These are phyloP conservation scores for Chymomyza costata DNA, from an alignment of 1,140 invertebrate species.

Conservation along the genomic window DNA sequence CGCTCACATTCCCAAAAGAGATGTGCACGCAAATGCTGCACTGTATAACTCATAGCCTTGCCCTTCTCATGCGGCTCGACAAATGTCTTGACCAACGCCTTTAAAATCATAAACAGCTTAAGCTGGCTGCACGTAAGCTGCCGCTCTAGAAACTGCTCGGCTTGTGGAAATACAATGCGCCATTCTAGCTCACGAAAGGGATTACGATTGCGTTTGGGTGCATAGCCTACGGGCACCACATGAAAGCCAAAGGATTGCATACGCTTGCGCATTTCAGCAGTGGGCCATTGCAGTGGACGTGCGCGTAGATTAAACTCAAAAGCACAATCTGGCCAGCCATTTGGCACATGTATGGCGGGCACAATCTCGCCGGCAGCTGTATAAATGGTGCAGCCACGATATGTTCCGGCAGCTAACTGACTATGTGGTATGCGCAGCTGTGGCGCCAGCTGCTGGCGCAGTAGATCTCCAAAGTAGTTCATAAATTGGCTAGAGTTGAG, in stretches of 20 bases:
- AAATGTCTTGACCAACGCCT: conserved; percentile 82
- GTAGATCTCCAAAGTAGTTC: conserved; percentile 79
- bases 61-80: conserved; percentile 76
- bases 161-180: conserved; percentile 84
- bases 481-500: conserved; percentile 80
- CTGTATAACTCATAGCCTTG: conserved; percentile 44
- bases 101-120: conserved; percentile 80
- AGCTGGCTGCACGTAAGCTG: conserved; percentile 82
- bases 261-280: conserved; percentile 79
- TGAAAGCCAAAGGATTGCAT: conserved; percentile 82
- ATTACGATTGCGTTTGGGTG: conserved; percentile 78
- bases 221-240: conserved; percentile 81
- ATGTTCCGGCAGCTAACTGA: conserved; percentile 76
- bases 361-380: conserved; percentile 79
- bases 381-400: conserved; percentile 79
- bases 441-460: conserved; percentile 77
- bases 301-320: conserved; percentile 80
- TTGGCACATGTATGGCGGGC: conserved; percentile 79
- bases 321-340: conserved; percentile 80
- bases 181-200: conserved; percentile 81
- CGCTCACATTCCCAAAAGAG: conserved; percentile 88
- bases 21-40: conserved; percentile 83
- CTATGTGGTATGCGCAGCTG: conserved; percentile 77
- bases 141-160: conserved; percentile 83
- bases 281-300: conserved; percentile 81